Evolutionary conservation across 2,797 vertebrate genomes (phyloP).

Genomic region (Oryzias dopingdopingensis): DNA sequence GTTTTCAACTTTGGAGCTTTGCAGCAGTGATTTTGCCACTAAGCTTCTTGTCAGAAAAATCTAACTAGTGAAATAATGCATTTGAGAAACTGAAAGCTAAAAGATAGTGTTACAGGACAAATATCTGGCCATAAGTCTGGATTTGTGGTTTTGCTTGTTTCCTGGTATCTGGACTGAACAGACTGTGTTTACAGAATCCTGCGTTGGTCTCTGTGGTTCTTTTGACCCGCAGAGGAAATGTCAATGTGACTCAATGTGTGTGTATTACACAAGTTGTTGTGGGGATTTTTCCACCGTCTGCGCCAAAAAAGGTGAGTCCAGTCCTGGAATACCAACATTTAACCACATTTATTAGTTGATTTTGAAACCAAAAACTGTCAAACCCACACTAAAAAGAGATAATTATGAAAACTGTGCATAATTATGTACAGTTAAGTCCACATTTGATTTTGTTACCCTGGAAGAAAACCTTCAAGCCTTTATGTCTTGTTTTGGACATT

Average conservation of each 20-base stretch:
- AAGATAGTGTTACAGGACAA: too few species aligned
- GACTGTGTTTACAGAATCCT: slow-evolving; percentile 80
- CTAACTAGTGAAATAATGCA: not conserved
- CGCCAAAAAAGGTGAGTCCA: slow-evolving; percentile 80
- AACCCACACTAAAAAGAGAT: too few species aligned
- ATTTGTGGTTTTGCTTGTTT: not conserved
- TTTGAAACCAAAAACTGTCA: not conserved
- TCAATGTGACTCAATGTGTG: slow-evolving; percentile 91
- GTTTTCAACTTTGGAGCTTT: too few species aligned
- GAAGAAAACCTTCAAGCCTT: too few species aligned
- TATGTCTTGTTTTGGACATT: slow-evolving; percentile 9
- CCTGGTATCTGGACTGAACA: slow-evolving; percentile 8
- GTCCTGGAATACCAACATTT: not conserved
- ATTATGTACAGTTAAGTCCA: too few species aligned
- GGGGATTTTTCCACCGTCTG: slow-evolving; percentile 79
- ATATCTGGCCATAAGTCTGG: too few species aligned
- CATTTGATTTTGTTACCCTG: too few species aligned
- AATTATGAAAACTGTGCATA: too few species aligned
- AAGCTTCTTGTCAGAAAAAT: not conserved
- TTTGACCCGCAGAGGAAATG: slow-evolving; percentile 81
- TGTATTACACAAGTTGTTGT: slow-evolving; percentile 93
- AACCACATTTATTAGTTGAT: not conserved
- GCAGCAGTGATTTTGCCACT: not conserved
- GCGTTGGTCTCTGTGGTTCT: slow-evolving; percentile 79
- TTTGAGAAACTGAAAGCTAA: not conserved